phyloP scores from a whole-genome alignment of 2,888 invertebrate species.

The Caenorhabditis angaria region DNA sequence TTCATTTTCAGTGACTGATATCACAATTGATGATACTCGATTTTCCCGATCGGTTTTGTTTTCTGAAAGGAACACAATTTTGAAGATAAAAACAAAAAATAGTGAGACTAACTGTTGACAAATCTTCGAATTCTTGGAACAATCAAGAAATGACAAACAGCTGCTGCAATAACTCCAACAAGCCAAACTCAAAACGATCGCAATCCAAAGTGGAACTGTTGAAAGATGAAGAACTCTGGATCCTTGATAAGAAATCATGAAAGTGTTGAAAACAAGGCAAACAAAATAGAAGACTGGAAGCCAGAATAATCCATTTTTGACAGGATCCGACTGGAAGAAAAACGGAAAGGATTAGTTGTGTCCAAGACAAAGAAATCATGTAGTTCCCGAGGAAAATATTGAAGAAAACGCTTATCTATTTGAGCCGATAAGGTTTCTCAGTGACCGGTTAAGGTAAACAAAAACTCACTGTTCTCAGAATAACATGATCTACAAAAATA shows the following conservation, averaged over 20 bases:
- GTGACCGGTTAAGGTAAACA: conserved; percentile 1
- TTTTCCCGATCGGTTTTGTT: background rate
- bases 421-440: background rate
- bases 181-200: conserved; percentile 79
- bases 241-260: conserved; percentile 92
- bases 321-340: conserved; percentile 51
- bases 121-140: conserved; percentile 44
- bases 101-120: background rate
- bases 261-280: conserved; percentile 88
- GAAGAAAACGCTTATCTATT: background rate
- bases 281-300: conserved; percentile 92
- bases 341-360: background rate
- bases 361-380: no score
- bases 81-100: background rate
- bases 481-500: conserved; percentile 74
- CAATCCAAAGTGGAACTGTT: conserved; percentile 86
- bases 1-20: conserved; percentile 7
- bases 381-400: no score
- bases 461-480: conserved; percentile 74
- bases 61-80: conserved; percentile 1
- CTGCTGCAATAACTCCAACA: conserved; percentile 78
- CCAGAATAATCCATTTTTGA: conserved; percentile 79
- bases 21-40: background rate
- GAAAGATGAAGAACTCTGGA: conserved; percentile 85
- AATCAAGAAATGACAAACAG: conserved; percentile 46